Evolutionary conservation across 2,113 vertebrate species (phyloP).

Genomic region (Azemiops feae): DNA sequence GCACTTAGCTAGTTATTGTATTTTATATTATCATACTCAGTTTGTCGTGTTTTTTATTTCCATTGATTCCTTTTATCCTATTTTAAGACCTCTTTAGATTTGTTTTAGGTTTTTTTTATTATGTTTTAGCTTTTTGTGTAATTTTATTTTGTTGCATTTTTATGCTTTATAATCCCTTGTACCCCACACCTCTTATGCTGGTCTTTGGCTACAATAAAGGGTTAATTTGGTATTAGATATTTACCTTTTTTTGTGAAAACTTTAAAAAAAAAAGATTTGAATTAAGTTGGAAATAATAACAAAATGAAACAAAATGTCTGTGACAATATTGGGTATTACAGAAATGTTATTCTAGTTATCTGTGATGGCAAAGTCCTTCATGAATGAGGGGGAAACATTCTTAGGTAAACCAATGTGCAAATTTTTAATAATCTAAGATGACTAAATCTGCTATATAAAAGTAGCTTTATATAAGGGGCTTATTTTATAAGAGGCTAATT

Average conservation of each 20-base stretch:
- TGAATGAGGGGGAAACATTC: background rate
- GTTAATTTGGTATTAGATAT: background rate
- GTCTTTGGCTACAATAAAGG: no score
- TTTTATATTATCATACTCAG: no score
- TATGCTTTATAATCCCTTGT: no score
- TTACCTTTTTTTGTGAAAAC: background rate
- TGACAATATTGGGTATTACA: background rate
- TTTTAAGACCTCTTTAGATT: no score
- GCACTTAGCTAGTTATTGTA: no score
- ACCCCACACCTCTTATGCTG: no score
- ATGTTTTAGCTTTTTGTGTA: no score
- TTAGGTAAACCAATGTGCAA: background rate
- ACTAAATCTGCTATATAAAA: background rate
- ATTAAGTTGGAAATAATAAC: background rate
- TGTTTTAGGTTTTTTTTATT: no score
- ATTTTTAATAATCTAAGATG: background rate
- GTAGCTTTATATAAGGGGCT: background rate
- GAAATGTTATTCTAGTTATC: background rate
- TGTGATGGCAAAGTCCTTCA: background rate
- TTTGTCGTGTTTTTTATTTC: no score
- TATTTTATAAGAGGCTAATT: background rate
- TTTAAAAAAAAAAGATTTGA: background rate
- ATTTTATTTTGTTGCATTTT: no score
- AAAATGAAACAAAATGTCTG: background rate
- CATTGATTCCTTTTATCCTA: no score